Base-by-base conservation (phyloP, 2,113 vertebrate genomes). In the Caranx ignobilis region DNA sequence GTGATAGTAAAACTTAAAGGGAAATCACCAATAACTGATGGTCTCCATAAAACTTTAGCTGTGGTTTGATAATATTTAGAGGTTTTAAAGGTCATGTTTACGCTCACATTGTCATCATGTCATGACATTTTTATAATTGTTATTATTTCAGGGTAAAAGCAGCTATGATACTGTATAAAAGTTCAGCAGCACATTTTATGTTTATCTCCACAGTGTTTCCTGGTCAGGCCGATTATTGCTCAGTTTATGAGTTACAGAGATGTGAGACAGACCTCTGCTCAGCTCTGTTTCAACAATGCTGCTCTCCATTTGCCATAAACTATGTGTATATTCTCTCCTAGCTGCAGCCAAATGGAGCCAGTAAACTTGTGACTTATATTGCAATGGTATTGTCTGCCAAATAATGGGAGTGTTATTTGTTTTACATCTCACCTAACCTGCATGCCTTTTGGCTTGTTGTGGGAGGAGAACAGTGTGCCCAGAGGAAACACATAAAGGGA, bases 1-100 rank as follows among this genome's bases (percentile, higher is more conserved):
- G n/a, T 31, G 8, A 35, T 35, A 57, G 41, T 64, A 77, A 76
- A 57, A 18, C 37, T 18, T 6, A 15, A 19, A 15, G 26, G 63
- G 37, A 72, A 73, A 43, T 66, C 18, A 37, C 31, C 35, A 35
- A 60, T 54, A 59, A 83, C 61, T 16, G 52, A 80, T 52, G 54
- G 9, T 67, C 68, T 70, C 64, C n/a, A 68, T 52, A 19, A 34
- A 62, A 16, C 56, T 60, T 41, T 37, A 18, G 35, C 52, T 72
- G 21, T 11, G 2, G 18, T 68, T 77, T 55, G 52, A 7, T 56
- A 34, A 66, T 71, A 66, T 61, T 48, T 41, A 71, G 26, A 52
- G 67, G 37, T 32, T 48, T 39, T 48, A 21, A 10, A 48, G 34
- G 11, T 47, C 9, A 62, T 34, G 8, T 60, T 64, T 45, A 6